Percentiles rank a stretch among this genome's conserved stretches.
Evolutionary conservation across 2,888 invertebrate genomes (phyloP).

Genomic region (Cremastobaeus sp.): DNA sequence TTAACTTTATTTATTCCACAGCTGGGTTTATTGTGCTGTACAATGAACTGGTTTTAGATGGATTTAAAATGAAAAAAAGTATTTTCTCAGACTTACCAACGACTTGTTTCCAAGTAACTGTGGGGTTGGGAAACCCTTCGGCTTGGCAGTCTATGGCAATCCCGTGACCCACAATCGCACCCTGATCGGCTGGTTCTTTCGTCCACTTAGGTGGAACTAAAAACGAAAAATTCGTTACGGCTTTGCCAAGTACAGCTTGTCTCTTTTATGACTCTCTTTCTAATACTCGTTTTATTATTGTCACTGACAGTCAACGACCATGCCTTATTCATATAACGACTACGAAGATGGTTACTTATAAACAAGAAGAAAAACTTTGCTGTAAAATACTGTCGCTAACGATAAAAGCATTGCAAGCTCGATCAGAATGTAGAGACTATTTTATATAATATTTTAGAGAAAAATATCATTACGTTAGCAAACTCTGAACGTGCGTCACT

Average conservation of each 20-base stretch:
- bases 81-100: constrained; percentile 76
- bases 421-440: neutral
- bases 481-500: too few relatives aligned
- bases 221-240: constrained; percentile 62
- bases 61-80: too few relatives aligned
- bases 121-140: constrained; percentile 86
- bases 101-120: constrained; percentile 80
- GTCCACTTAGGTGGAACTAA: constrained; percentile 89
- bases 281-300: constrained; percentile 56
- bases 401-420: constrained; percentile 42
- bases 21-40: too few relatives aligned
- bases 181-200: constrained; percentile 85
- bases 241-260: neutral
- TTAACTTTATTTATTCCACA: too few relatives aligned
- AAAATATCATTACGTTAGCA: too few relatives aligned
- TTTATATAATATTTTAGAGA: too few relatives aligned
- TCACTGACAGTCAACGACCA: constrained; percentile 25
- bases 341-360: constrained; percentile 7
- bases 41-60: too few relatives aligned
- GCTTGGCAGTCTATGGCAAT: constrained; percentile 86
- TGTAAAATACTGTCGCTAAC: constrained; percentile 6
- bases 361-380: constrained; percentile 2
- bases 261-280: constrained; percentile 50
- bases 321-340: constrained; percentile 30
- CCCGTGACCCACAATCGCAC: constrained; percentile 85